These are phyloP conservation scores for Heliocidaris erythrogramma DNA, from an alignment of 35 echinoderm and acorn worm species.

Conservation along the genomic window DNA sequence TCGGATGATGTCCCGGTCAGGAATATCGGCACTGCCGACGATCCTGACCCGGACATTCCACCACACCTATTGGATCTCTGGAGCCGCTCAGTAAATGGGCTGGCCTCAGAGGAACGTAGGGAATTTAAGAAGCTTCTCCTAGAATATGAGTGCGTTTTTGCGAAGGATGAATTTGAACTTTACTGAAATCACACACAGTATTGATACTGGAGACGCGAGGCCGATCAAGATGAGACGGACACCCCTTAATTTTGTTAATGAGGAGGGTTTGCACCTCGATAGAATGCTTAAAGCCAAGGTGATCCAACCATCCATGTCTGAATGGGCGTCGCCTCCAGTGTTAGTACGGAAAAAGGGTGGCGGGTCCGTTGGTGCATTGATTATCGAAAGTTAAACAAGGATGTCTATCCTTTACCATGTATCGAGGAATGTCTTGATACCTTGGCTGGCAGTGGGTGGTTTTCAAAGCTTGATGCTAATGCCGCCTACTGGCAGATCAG, in stretches of 20 bases:
- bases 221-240: slow-evolving; percentile 5
- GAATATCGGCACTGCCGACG: too few species aligned
- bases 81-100: too few species aligned
- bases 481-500: too few species aligned
- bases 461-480: too few species aligned
- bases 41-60: too few species aligned
- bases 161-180: not conserved
- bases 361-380: not conserved
- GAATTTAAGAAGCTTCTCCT: too few species aligned
- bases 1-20: too few species aligned
- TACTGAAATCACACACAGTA: not conserved
- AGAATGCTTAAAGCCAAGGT: too few species aligned
- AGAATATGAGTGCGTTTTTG: too few species aligned
- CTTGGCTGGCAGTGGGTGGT: not conserved
- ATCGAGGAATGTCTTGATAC: not conserved
- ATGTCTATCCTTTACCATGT: not conserved
- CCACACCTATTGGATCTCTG: too few species aligned
- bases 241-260: not conserved
- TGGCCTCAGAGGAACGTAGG: too few species aligned
- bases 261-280: too few species aligned
- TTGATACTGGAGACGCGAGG: not conserved
- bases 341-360: not conserved
- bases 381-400: not conserved
- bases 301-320: not conserved
- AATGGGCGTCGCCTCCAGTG: not conserved